Evolutionary conservation across 1,140 invertebrate genomes (phyloP), one percentile per base, ranked within the genome.

Genomic region (Venustaconcha ellipsiformis): DNA sequence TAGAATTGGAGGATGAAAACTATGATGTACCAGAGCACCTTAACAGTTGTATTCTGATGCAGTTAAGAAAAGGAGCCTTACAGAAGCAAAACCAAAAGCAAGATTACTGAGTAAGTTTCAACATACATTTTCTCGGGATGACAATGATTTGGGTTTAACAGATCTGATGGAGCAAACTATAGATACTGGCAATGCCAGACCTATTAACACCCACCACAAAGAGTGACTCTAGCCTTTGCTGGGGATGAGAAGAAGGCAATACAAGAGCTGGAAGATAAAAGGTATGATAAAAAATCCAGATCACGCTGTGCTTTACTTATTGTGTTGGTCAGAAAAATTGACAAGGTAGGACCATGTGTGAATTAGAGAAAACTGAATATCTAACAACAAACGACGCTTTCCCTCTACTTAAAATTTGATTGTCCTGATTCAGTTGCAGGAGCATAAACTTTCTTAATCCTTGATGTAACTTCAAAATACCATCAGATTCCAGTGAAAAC

Each of bases 101-200:
- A 26, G 23, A 15, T 65, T 75, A 56, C 57, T 75, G n/a, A 57
- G 17, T 14, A 79, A 74, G 62, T 79, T 70, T 62, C 63, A 71
- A 62, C 4, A 67, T 20, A 23, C 68, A 26, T 80, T 80, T 57
- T 70, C 74, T 23, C 76, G 66, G 63, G 58, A 65, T 58, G 70
- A 70, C n/a, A 66, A 58, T 70, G 79, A 80, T 55, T 23, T 80
- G 13, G 75, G 79, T 2, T 18, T 67, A 70, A 80, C 75, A 12
- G 23, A 67, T n/a, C 37, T 67, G 20, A 71, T 76, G 18, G 26
- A 62, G 48, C 78, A 77, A 57, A 30, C 26, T 14, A 80, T 78
- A 15, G 60, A 80, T 59, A 80, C 74, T 18, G 78, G 74, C 15
- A 65, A 63, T 17, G 66, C 74, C 14, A 14, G 18, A 11, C 78